Conservation (phyloP, 2,888 invertebrate genomes). For the Eumacrocentrus americanus region DNA sequence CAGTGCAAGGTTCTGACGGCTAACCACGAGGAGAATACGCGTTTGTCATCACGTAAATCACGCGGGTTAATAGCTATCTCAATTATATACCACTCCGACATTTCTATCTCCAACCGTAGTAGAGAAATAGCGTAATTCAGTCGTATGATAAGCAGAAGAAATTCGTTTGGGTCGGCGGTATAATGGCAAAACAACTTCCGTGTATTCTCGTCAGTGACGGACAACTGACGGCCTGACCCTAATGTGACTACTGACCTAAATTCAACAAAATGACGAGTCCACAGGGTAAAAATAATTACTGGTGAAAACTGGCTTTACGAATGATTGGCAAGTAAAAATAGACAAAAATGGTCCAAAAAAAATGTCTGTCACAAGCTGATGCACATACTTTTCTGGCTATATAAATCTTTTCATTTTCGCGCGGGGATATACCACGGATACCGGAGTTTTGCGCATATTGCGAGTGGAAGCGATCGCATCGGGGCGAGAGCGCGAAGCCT, state of each 20-base stretch:
- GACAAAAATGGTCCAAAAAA: background rate
- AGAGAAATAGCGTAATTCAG: background rate
- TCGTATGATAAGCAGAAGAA: background rate
- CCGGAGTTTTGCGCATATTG: slow-evolving; percentile 9
- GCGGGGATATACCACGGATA: no score
- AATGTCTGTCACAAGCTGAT: no score
- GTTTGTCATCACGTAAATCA: slow-evolving; percentile 27
- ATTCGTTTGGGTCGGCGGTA: background rate
- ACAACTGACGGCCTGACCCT: slow-evolving; percentile 29
- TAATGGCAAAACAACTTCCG: background rate
- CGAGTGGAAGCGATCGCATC: slow-evolving; percentile 10
- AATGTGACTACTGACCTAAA: slow-evolving; percentile 34
- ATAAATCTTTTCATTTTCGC: slow-evolving; percentile 14
- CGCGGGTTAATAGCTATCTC: slow-evolving; percentile 19
- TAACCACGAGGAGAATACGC: slow-evolving; percentile 19
- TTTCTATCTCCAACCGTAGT: slow-evolving; percentile 2
- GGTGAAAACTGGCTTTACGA: background rate
- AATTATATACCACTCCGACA: background rate
- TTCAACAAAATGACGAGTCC: slow-evolving; percentile 16
- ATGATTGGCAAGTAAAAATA: slow-evolving; percentile 17
- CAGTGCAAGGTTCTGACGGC: slow-evolving; percentile 20
- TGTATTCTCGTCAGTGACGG: slow-evolving; percentile 8
- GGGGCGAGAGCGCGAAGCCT: slow-evolving; percentile 4
- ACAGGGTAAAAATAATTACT: slow-evolving; percentile 2
- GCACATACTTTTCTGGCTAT: no score